Conservation (phyloP, 2,888 invertebrate species). For the Heteromyza rotundicornis region DNA sequence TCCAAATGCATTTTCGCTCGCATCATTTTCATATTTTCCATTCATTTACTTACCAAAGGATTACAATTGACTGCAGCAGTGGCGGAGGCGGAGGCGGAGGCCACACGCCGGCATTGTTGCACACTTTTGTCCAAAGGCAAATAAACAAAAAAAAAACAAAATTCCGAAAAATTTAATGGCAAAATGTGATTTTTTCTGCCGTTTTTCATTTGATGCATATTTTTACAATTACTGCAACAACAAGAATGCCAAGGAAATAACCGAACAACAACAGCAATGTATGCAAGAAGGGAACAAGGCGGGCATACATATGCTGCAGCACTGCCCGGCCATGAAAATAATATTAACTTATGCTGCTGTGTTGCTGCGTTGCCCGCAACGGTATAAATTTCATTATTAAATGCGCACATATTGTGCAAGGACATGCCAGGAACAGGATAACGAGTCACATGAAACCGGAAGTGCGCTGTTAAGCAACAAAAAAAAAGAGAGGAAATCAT, state of each 20-base stretch:
- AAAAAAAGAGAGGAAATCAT: too few species aligned
- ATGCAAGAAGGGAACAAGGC: not conserved
- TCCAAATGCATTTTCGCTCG: not conserved
- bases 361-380: not conserved
- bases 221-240: not conserved
- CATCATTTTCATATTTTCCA: not conserved
- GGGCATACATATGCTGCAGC: not conserved
- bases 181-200: not conserved
- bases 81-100: not conserved
- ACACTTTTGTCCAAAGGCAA: not conserved
- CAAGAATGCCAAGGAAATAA: not conserved
- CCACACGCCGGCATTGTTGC: not conserved
- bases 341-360: not conserved
- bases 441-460: not conserved
- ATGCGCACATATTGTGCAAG: not conserved
- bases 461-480: too few species aligned
- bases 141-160: not conserved
- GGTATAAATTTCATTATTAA: not conserved
- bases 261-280: not conserved
- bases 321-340: not conserved
- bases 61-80: conserved; percentile 6
- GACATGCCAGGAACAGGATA: conserved; percentile 4
- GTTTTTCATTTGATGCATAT: not conserved
- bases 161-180: not conserved
- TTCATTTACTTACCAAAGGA: conserved; percentile 9